phyloP scores from a whole-genome alignment of 2,113 vertebrate genomes.

The Scatophagus argus region DNA sequence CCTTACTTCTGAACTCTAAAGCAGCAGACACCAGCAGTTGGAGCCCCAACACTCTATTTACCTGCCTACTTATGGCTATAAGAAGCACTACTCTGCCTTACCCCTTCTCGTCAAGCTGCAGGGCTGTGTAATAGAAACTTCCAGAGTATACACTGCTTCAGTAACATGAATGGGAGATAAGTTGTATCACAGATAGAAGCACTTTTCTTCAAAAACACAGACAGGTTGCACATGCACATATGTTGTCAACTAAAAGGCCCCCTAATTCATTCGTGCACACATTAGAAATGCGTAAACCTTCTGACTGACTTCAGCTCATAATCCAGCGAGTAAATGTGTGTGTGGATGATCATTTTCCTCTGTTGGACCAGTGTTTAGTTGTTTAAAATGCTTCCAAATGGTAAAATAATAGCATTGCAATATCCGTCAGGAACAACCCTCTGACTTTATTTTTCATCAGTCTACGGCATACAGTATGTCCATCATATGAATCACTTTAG shows the following conservation, averaged over 20 bases:
- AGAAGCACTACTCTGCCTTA: conserved; percentile 74
- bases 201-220: background rate
- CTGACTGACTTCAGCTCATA: conserved; percentile 1
- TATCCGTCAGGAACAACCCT: conserved; percentile 14
- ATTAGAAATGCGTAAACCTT: background rate
- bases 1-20: conserved; percentile 19
- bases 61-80: conserved; percentile 6
- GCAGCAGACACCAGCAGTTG: conserved; percentile 67
- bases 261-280: background rate
- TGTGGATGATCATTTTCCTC: conserved; percentile 25
- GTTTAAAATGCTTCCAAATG: conserved; percentile 42
- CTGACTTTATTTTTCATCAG: conserved; percentile 25
- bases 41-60: conserved; percentile 12
- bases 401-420: conserved; percentile 27
- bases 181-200: background rate
- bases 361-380: conserved; percentile 34
- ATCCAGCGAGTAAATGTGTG: background rate
- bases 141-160: conserved; percentile 5
- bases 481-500: conserved; percentile 35
- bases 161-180: background rate
- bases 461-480: conserved; percentile 10
- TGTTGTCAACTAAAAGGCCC: background rate
- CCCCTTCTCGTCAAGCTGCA: conserved; percentile 67
- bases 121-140: conserved; percentile 53
- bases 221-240: background rate